These are phyloP conservation scores for Diorhabda sublineata DNA, from an alignment of 1,140 invertebrate genomes.

Conservation along the genomic window DNA sequence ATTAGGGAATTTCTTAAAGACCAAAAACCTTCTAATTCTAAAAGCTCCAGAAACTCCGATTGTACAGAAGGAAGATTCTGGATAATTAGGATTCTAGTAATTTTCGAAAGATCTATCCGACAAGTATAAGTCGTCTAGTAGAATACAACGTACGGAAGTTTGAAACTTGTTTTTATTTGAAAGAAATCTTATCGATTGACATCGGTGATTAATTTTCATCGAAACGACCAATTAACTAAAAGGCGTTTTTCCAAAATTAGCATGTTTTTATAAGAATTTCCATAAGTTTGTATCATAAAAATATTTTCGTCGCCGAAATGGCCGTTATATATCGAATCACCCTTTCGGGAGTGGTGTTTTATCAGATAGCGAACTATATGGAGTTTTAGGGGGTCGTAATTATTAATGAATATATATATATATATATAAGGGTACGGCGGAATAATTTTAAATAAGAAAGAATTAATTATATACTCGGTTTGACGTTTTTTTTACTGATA, in stretches of 20 bases:
- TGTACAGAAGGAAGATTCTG: too few relatives aligned
- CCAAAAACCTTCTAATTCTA: too few relatives aligned
- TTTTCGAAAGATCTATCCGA: too few relatives aligned
- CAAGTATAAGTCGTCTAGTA: too few relatives aligned
- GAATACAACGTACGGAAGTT: too few relatives aligned
- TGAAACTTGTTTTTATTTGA: too few relatives aligned
- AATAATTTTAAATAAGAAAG: conserved; percentile 3
- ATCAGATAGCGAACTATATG: conserved; percentile 2
- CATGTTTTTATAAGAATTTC: not conserved
- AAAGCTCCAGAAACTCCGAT: too few relatives aligned
- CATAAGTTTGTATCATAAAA: conserved; percentile 1
- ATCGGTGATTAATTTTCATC: not conserved
- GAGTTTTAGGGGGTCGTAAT: conserved; percentile 1
- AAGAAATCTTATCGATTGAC: too few relatives aligned
- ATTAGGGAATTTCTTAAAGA: too few relatives aligned
- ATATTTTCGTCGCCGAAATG: conserved; percentile 2
- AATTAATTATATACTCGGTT: not conserved
- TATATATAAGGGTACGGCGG: not conserved
- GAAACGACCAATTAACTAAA: not conserved
- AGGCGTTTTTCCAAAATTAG: not conserved
- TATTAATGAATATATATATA: conserved; percentile 3
- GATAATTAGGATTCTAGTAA: too few relatives aligned
- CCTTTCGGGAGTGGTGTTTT: conserved; percentile 1
- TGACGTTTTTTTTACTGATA: too few relatives aligned
- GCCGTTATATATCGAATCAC: not conserved